Percentiles rank a stretch among this genome's conserved stretches.
Conservation (phyloP, 2,888 invertebrate species). For the Protophormia terraenovae region DNA sequence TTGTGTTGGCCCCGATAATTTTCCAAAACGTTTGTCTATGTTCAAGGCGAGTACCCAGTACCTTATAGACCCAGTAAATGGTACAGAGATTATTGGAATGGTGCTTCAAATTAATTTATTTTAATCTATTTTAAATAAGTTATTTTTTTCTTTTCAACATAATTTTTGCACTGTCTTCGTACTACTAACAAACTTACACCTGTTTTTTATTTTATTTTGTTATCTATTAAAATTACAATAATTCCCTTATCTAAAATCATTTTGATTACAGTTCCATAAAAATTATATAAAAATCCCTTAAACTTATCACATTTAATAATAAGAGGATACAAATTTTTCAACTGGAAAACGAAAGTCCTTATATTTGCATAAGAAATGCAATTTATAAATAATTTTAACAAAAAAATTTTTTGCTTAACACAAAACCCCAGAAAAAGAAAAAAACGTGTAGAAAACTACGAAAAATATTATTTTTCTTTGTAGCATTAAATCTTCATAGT, state of each 20-base stretch:
- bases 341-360: constrained; percentile 26
- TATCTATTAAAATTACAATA: too few relatives aligned
- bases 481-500: constrained; percentile 59
- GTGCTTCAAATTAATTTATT: too few relatives aligned
- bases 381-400: constrained; percentile 4
- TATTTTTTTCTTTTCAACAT: too few relatives aligned
- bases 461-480: constrained; percentile 39
- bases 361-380: constrained; percentile 30
- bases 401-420: constrained; percentile 6
- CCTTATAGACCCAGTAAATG: too few relatives aligned
- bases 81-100: too few relatives aligned
- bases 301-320: constrained; percentile 3
- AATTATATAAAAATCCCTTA: constrained; percentile 15
- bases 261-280: constrained; percentile 7
- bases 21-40: too few relatives aligned
- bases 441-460: background rate
- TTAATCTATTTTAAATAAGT: too few relatives aligned
- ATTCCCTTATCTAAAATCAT: constrained; percentile 8
- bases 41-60: too few relatives aligned
- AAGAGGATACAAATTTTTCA: background rate
- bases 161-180: too few relatives aligned
- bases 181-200: too few relatives aligned
- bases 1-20: too few relatives aligned
- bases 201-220: too few relatives aligned
- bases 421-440: background rate